Percentiles rank a stretch among this genome's conserved stretches.
Conservation (phyloP, 1,140 invertebrate genomes). For the Philopotamus ludificatus region DNA sequence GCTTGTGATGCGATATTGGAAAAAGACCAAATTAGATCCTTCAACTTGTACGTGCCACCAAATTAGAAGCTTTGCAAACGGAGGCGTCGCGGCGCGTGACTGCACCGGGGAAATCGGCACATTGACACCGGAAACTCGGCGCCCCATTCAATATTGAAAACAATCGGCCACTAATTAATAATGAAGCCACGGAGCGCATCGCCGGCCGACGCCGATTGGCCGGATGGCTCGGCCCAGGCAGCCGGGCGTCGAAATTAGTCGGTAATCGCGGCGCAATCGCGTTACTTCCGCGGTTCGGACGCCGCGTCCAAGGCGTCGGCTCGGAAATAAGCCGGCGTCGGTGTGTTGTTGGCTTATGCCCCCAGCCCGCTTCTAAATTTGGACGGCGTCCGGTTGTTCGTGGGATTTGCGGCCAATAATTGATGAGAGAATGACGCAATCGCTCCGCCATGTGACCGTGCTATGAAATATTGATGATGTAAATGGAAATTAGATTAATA, state of each 20-base stretch:
- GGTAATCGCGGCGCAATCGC: background rate
- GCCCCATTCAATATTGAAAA: conserved; percentile 39
- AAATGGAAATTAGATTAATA: too few relatives aligned
- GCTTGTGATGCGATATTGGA: too few relatives aligned
- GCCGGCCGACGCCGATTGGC: conserved; percentile 20
- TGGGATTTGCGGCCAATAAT: too few relatives aligned
- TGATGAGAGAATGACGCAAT: too few relatives aligned
- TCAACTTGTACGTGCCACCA: too few relatives aligned
- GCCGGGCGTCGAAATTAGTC: background rate
- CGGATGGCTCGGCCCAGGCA: conserved; percentile 25
- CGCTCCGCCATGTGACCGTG: too few relatives aligned
- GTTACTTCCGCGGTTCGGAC: background rate
- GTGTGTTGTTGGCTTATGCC: too few relatives aligned
- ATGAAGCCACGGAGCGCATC: conserved; percentile 29
- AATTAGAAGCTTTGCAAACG: too few relatives aligned
- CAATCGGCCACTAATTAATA: conserved; percentile 41
- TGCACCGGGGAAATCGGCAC: conserved; percentile 4
- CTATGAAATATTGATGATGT: too few relatives aligned
- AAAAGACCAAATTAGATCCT: too few relatives aligned
- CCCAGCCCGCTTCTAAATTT: too few relatives aligned
- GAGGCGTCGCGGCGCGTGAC: too few relatives aligned
- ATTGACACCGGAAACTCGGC: conserved; percentile 33
- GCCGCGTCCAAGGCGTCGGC: background rate
- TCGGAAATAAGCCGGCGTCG: background rate
- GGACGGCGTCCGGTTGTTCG: background rate